Conservation (phyloP, 1,140 invertebrate species). For the Saccostrea cuccullata region DNA sequence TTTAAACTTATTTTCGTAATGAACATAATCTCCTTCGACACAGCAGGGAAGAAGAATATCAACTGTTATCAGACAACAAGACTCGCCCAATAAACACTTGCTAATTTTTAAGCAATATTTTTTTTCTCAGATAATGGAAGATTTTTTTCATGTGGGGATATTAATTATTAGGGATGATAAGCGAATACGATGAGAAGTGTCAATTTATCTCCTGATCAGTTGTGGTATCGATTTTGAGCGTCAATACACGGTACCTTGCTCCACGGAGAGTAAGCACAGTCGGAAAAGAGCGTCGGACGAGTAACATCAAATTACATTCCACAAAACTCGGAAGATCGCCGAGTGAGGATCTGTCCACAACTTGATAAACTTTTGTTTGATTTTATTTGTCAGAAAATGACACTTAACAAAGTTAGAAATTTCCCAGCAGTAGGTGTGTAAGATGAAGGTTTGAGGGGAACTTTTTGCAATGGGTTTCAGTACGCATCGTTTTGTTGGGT, state of each 20-base stretch:
- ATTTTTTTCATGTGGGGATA: background rate
- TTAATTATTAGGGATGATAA: slow-evolving; percentile 12
- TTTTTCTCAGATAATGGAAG: background rate
- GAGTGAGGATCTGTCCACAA: slow-evolving; percentile 4
- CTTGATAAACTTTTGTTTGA: background rate
- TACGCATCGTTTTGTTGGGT: slow-evolving; percentile 64
- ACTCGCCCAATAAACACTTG: background rate
- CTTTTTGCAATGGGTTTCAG: slow-evolving; percentile 66
- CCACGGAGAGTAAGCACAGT: background rate
- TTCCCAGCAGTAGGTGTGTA: background rate
- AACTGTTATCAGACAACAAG: background rate
- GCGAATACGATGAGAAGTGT: background rate
- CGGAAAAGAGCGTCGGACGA: background rate
- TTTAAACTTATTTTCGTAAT: slow-evolving; percentile 37
- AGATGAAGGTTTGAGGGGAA: background rate
- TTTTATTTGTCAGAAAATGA: slow-evolving; percentile 16
- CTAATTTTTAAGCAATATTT: background rate
- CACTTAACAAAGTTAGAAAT: background rate
- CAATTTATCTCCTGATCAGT: slow-evolving; percentile 12
- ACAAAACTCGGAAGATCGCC: background rate
- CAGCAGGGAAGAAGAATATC: slow-evolving; percentile 9
- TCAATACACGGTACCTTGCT: slow-evolving; percentile 14
- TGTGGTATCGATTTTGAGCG: slow-evolving; percentile 14
- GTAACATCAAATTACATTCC: background rate
- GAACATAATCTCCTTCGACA: slow-evolving; percentile 27